Evolutionary conservation across 2,113 vertebrate species (phyloP).

Genomic region (Caloenas nicobarica): DNA sequence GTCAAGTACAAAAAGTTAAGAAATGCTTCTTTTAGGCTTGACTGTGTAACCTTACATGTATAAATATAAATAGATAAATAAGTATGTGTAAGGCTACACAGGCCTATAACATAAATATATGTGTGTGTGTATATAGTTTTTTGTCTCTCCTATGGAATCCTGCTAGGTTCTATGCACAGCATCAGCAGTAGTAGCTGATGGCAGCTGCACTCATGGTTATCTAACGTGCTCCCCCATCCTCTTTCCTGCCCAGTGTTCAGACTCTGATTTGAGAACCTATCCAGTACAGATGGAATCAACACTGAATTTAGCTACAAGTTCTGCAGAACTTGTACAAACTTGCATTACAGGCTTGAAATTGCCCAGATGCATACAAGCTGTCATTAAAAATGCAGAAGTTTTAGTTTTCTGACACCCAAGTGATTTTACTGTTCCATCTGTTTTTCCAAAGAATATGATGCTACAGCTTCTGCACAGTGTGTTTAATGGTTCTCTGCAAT

Average conservation of each 20-base stretch:
- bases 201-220: background rate
- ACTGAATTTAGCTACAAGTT: background rate
- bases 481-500: background rate
- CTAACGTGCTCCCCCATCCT: background rate
- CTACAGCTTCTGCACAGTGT: background rate
- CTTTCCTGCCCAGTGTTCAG: background rate
- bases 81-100: background rate
- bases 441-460: background rate
- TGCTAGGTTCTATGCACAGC: background rate
- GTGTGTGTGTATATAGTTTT: background rate
- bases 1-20: background rate
- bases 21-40: background rate
- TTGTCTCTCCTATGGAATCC: background rate
- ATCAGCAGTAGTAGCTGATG: background rate
- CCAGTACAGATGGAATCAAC: background rate
- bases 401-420: background rate
- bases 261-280: background rate
- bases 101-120: background rate
- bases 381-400: background rate
- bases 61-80: background rate
- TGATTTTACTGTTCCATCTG: conserved; percentile 28
- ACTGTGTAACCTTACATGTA: background rate
- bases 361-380: background rate
- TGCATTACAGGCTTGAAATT: background rate
- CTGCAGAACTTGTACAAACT: background rate